Evolutionary conservation across 2,113 vertebrate species (phyloP).

Genomic region (Tachycineta bicolor): DNA sequence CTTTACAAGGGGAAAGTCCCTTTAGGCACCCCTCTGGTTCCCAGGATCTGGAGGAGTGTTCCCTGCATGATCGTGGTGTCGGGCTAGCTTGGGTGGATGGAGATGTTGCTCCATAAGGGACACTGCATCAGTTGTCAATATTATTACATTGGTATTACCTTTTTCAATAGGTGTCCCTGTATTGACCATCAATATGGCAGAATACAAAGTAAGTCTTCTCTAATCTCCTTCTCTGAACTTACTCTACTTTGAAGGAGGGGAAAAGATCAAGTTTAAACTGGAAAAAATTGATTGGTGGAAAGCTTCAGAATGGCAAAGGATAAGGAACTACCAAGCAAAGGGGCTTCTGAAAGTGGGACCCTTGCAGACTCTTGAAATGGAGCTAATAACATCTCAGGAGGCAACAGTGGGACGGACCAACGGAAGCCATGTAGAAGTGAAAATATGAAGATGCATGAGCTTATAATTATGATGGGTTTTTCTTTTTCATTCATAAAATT

Average conservation of each 20-base stretch:
- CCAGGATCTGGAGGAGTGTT: too few relatives aligned
- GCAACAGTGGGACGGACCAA: neutral
- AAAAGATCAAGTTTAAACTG: neutral
- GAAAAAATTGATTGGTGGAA: neutral
- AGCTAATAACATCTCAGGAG: neutral
- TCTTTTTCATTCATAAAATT: neutral
- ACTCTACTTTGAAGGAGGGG: neutral
- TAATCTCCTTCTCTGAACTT: neutral
- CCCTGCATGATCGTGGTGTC: too few relatives aligned
- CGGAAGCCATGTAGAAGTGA: fast-evolving
- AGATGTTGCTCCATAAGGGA: too few relatives aligned
- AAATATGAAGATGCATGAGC: neutral
- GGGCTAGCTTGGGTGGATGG: too few relatives aligned
- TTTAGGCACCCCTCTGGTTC: too few relatives aligned
- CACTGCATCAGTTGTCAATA: too few relatives aligned
- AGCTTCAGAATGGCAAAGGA: neutral
- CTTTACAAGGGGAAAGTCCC: too few relatives aligned
- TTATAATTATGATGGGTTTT: neutral
- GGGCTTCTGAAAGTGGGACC: neutral
- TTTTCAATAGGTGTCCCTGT: too few relatives aligned
- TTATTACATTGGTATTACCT: neutral
- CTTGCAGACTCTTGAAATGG: neutral
- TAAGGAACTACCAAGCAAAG: neutral
- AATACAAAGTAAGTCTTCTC: neutral
- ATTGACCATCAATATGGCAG: neutral